phyloP scores from a whole-genome alignment of 2,797 vertebrate species.

The Mastacembelus armatus region DNA sequence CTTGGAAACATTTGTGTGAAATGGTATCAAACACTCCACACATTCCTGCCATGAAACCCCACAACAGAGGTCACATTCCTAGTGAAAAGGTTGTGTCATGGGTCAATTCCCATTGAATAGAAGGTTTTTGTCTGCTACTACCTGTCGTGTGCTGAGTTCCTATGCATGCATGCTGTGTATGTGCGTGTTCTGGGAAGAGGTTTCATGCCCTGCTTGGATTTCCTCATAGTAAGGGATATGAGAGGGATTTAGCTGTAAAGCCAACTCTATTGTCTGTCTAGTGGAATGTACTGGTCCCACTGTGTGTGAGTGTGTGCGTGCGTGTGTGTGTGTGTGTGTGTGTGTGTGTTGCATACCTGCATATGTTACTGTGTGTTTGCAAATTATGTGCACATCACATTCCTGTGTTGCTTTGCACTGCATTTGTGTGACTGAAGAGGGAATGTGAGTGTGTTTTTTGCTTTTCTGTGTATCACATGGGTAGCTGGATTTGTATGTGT shows the following conservation, averaged over 20 bases:
- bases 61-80: constrained; percentile 67
- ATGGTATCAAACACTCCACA: constrained; percentile 26
- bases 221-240: constrained; percentile 74
- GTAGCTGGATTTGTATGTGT: not conserved
- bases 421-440: constrained; percentile 19
- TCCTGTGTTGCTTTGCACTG: constrained; percentile 34
- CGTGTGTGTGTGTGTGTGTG: too few relatives aligned
- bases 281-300: constrained; percentile 77
- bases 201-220: constrained; percentile 69
- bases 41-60: constrained; percentile 39
- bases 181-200: constrained; percentile 63
- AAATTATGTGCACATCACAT: constrained; percentile 34
- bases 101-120: constrained; percentile 50
- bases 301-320: constrained; percentile 35
- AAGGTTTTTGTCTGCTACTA: constrained; percentile 44
- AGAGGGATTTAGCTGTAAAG: constrained; percentile 81
- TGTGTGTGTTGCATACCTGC: constrained; percentile 65
- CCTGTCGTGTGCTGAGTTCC: constrained; percentile 52
- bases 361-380: constrained; percentile 48
- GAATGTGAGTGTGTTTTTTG: constrained; percentile 28
- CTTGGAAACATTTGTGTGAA: constrained; percentile 17
- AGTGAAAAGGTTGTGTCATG: constrained; percentile 57
- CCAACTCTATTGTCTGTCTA: constrained; percentile 76
- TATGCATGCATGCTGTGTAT: constrained; percentile 33
- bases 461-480: constrained; percentile 12